Base-by-base conservation (phyloP, 2,888 invertebrate species). In the Euzophera pinguis region DNA sequence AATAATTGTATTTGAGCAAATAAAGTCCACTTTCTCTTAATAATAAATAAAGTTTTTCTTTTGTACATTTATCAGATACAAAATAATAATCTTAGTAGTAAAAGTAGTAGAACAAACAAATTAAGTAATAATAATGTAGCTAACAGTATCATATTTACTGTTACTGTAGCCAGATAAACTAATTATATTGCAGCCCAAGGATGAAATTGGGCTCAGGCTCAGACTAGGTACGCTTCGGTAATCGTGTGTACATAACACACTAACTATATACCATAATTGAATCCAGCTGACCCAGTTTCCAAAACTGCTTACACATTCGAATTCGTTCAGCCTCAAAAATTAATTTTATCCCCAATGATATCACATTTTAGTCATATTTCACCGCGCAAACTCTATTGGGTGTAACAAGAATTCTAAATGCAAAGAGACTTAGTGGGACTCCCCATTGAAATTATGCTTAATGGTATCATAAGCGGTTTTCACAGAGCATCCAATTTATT, bases 401-500 rank as follows among this genome's bases (percentile, higher is more conserved):
- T 68, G 62, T 72, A 73, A 71, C 63, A 69, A 70, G 61, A 64
- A 63, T 63, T 66, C 61, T 61, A 59, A 37, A 65, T 64, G 68
- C 61, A 54, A 54, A 53, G 64, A 63, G 71, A 67, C 69, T 74
- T 71, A 69, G 57, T 61, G 59, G 63, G 64, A 68, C 65, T 64
- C 63, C 59, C 62, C 63, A 57, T 39, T 39, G 62, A 72, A 71
- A 67, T 67, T 70, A 67, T 67, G 66, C 71, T 67, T 75, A 74
- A 75, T 75, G 67, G 66, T 67, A 65, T 75, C 70, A 71, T 59
- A 73, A 78, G 75, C 75, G 76, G 76, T 77, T 77, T 73, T 73
- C 65, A 64, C 62, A 64, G 61, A 62, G 58, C 65, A 67, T 74
- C 71, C 75, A 76, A 78, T 78, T 78, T 76, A 70, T 72, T 78